Evolutionary conservation across 2,797 vertebrate genomes (phyloP), one percentile per base, ranked within the genome.

Genomic region (Centroberyx gerrardi): DNA sequence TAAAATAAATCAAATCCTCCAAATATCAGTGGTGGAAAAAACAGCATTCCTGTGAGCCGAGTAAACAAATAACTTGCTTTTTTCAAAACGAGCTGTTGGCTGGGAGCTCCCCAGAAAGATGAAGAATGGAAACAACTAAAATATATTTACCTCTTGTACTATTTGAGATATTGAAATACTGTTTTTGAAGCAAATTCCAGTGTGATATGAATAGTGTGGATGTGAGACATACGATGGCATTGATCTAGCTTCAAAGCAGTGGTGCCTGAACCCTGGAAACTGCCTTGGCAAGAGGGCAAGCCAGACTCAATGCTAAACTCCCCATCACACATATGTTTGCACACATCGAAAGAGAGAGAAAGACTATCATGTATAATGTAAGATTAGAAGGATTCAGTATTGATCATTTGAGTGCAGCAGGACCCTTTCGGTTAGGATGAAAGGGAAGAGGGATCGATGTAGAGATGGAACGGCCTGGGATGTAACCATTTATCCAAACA

Each of bases 371-470:
- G 56, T 78, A 29, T 65, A 81, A 80, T 72, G 65, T 70, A 62
- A 76, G 72, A 87, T 89, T 77, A 87, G 69, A 89, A 66, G 65
- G 68, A n/a, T 75, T 65, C 76, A 29, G 51, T 78, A 78, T 76
- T 60, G 71, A 82, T 86, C 80, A 72, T 58, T 62, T 29, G 36
- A 29, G 55, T 69, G 55, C 78, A 48, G 42, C 29, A 4, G 77
- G 48, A 74, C 65, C 80, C n/a, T n/a, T n/a, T n/a, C n/a, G n/a
- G 78, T 78, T 76, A 77, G 79, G 69, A 82, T 69, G 55, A 77
- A 78, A 68, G 3, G 56, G 59, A 49, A 54, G 33, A 36, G 14
- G 62, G 72, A 85, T 88, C 77, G 49, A 69, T 42, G 54, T 17
- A 6, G 54, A 76, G 36, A 76, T 70, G 15, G 80, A 84, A 76